Base-by-base conservation (phyloP, 2,113 vertebrate species). In the Aptenodytes patagonicus region DNA sequence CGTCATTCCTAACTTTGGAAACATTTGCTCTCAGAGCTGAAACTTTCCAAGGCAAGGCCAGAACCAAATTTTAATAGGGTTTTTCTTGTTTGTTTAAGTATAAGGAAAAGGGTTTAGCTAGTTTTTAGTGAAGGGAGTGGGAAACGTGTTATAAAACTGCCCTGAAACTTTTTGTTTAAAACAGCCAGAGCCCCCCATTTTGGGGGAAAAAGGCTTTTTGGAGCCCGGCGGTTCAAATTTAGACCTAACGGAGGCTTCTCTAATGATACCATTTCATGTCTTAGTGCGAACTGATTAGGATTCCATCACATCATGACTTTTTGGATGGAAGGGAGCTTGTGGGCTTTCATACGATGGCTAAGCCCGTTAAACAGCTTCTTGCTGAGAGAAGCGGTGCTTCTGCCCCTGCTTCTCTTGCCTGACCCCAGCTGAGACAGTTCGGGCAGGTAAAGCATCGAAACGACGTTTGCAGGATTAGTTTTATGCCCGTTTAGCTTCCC, bases 31-130 rank as follows among this genome's bases (percentile, higher is more conserved):
- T 83, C 5, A 4, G 31, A 87, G 64, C 62, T 89, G 76, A 82
- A 92, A 76, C 51, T 90, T 94, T 83, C 72, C 94, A 81, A 46
- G 31, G 60, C 71, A 94, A 86, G 36, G 54, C 62, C 62, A 82
- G 65, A 29, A 66, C 24, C 72, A 51, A 44, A 42, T 55, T 66
- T 70, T 66, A 32, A 58, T 9, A 8, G 55, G 16, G 9, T 38
- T 91, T 72, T 92, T 47, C 19, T 66, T 83, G 68, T 52, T 91
- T 91, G 17, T 46, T 51, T 21, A 70, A 85, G 25, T 68, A 31
- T 21, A 72, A 46, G 26, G 54, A 40, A 65, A 73, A 52, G 38
- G 14, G 1, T 78, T 89, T 62, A 26, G 26, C 55, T 92, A 7
- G 2, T 36, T 87, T 77, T 92, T 75, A 81, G 49, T 44, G 60